phyloP scores from a whole-genome alignment of 2,797 vertebrate genomes.

The Synanceia verrucosa region DNA sequence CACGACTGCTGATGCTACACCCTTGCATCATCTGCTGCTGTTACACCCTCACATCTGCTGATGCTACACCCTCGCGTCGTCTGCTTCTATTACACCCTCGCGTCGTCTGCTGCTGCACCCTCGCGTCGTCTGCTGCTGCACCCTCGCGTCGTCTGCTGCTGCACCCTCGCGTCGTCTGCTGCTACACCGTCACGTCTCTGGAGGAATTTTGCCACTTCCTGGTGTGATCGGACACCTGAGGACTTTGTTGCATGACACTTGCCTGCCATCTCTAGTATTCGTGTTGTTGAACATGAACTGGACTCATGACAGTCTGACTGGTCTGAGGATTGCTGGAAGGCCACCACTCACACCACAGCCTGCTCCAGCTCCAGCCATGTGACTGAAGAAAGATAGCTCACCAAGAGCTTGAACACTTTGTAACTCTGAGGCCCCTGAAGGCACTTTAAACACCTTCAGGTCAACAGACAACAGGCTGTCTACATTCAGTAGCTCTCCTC shows the following conservation, averaged over 20 bases:
- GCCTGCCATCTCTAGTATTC: not conserved
- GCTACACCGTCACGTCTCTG: not conserved
- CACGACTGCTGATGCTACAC: too few species aligned
- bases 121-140: not conserved
- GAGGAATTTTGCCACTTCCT: not conserved
- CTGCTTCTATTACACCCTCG: not conserved
- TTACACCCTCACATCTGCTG: too few species aligned
- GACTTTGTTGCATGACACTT: not conserved
- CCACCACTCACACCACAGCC: conserved; percentile 54
- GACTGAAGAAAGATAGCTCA: conserved; percentile 7
- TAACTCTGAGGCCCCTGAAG: not conserved
- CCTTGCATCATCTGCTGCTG: too few species aligned
- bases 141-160: not conserved
- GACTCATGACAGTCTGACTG: not conserved
- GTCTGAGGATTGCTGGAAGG: not conserved
- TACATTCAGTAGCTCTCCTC: not conserved
- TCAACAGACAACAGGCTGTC: not conserved
- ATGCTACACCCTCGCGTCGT: too few species aligned
- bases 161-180: not conserved
- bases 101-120: too few species aligned
- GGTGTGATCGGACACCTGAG: not conserved
- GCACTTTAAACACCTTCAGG: too few species aligned
- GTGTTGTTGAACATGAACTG: not conserved
- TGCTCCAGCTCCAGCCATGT: not conserved
- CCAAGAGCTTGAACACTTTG: not conserved